Conservation (phyloP, 2,888 invertebrate species). For the Apodemia hepburni region DNA sequence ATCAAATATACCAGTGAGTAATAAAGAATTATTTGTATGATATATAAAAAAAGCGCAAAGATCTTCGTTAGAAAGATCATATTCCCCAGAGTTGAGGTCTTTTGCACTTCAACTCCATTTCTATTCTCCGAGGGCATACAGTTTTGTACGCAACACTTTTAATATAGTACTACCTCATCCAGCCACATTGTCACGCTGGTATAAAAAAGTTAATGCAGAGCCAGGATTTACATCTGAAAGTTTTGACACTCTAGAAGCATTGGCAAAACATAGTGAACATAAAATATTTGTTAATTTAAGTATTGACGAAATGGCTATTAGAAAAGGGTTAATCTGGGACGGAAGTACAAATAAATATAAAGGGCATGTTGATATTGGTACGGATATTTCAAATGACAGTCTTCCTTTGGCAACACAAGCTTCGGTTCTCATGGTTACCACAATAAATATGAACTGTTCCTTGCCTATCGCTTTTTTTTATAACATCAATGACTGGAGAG, state of each 20-base stretch:
- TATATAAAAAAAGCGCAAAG: slow-evolving; percentile 9
- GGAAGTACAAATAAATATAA: too few species aligned
- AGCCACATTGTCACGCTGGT: slow-evolving; percentile 18
- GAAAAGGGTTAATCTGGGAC: too few species aligned
- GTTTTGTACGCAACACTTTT: slow-evolving; percentile 17
- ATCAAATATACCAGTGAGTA: not conserved
- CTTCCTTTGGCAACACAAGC: slow-evolving; percentile 6
- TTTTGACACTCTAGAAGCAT: not conserved
- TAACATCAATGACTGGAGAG: not conserved
- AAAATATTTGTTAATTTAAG: not conserved
- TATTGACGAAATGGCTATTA: not conserved
- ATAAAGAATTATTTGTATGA: not conserved
- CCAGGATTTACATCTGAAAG: slow-evolving; percentile 16
- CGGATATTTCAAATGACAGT: not conserved
- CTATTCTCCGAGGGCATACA: slow-evolving; percentile 16
- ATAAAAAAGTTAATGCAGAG: slow-evolving; percentile 17
- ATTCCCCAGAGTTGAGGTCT: slow-evolving; percentile 16
- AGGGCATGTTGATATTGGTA: too few species aligned
- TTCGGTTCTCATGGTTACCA: not conserved
- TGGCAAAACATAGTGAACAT: not conserved
- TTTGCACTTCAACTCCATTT: slow-evolving; percentile 18
- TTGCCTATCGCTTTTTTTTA: not conserved
- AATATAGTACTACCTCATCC: slow-evolving; percentile 21
- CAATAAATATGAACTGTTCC: too few species aligned
- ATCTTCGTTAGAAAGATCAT: slow-evolving; percentile 11